Evolutionary conservation across 2,797 vertebrate genomes (phyloP), one percentile per base, ranked within the genome.

Genomic region (Huso huso): DNA sequence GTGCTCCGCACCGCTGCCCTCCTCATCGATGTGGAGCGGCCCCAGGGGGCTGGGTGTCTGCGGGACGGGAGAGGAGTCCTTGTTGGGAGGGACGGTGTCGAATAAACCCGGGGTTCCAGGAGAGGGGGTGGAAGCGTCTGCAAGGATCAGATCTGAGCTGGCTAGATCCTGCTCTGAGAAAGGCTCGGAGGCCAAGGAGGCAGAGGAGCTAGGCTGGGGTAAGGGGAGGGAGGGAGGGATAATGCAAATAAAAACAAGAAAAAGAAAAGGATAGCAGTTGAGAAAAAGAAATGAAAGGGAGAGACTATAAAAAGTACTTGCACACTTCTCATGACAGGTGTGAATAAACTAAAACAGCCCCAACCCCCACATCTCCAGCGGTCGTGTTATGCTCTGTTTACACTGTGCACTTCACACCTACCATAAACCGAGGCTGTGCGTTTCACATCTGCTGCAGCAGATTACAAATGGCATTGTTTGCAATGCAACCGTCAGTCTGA

Each of bases 181-280:
- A 7, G 78, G 74, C 55, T 92, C 91, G 76, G 87, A 85, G 81
- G 82, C 85, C 77, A 90, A 71, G 73, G 86, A 89, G 72, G 86
- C 73, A 73, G 89, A 88, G 76, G 93, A 92, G 78, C 83, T 90
- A 67, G 93, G 93, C 95, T 97, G 23, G 23, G 23, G 23, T 37
- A 37, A 3, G 4, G 83, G 77, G 72, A 68, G n/a, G 69, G 63
- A 23, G 71, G 53, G 52, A 70, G 65, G 65, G 72, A 68, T 72
- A 72, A 69, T 0, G 48, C 11, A 71, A 49, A 71, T 64, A 65
- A 64, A 58, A 48, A 52, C 15, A 18, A 18, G 15, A 60, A 52
- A 58, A 70, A 69, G 50, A 48, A 37, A 62, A 23, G 51, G 66
- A 66, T 64, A 66, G n/a, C 48, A 66, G 55, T 62, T 23, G 37